phyloP scores from a whole-genome alignment of 2,888 invertebrate species.

The Halictus quadricinctus region DNA sequence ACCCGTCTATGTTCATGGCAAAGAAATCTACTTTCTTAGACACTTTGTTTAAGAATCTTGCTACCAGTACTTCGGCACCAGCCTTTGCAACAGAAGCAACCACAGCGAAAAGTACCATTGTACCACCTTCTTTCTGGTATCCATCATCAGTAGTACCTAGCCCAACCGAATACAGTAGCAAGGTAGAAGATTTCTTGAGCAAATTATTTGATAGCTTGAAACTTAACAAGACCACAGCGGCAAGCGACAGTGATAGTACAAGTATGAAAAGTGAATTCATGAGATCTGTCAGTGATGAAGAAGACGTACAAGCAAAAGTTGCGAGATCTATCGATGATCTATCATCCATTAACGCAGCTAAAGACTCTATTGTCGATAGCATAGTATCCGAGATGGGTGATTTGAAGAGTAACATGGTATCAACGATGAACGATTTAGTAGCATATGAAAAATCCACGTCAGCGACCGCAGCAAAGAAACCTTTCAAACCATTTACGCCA shows the following conservation, averaged over 20 bases:
- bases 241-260: conserved; percentile 22
- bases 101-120: conserved; percentile 76
- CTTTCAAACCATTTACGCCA: conserved; percentile 71
- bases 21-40: conserved; percentile 77
- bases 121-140: conserved; percentile 78
- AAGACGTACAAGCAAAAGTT: conserved; percentile 48
- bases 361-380: conserved; percentile 75
- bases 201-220: conserved; percentile 76
- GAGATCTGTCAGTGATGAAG: conserved; percentile 53
- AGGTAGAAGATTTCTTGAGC: conserved; percentile 75
- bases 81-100: conserved; percentile 63
- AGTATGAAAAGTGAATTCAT: conserved; percentile 36
- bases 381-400: conserved; percentile 74
- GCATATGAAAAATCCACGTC: conserved; percentile 70
- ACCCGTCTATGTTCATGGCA: conserved; percentile 73
- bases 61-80: conserved; percentile 69
- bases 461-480: conserved; percentile 61
- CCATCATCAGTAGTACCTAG: conserved; percentile 73
- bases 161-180: conserved; percentile 76
- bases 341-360: conserved; percentile 72
- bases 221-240: conserved; percentile 62
- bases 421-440: conserved; percentile 76
- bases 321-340: conserved; percentile 73
- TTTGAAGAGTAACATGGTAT: conserved; percentile 76
- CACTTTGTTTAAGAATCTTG: conserved; percentile 75